Conservation (phyloP, 2,797 vertebrate genomes). For the Poeciliopsis turneri region DNA sequence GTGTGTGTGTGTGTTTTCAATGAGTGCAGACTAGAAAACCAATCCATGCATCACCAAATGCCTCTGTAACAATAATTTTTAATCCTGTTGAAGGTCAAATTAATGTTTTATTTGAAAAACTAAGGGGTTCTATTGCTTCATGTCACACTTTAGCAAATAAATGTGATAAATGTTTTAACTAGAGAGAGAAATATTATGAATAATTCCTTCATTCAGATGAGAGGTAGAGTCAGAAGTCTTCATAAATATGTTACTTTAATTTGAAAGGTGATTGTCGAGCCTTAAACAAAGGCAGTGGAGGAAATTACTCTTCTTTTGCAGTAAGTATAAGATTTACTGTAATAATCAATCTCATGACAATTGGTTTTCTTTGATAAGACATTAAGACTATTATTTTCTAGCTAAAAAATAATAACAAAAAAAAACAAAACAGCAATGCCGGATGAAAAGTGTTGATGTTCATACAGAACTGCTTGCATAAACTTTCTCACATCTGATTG, state of each 20-base stretch:
- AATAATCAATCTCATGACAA: not conserved
- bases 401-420: too few relatives aligned
- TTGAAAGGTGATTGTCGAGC: not conserved
- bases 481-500: not conserved
- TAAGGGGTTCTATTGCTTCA: not conserved
- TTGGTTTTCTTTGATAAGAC: not conserved
- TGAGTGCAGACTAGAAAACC: not conserved
- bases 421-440: not conserved
- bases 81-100: not conserved
- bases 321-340: not conserved
- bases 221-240: not conserved
- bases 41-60: not conserved
- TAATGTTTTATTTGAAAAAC: not conserved
- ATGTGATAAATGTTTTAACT: not conserved
- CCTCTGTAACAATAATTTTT: not conserved
- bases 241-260: not conserved
- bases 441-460: not conserved
- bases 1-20: not conserved
- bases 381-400: not conserved
- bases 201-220: not conserved
- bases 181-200: not conserved
- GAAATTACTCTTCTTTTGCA: not conserved
- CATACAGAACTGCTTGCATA: not conserved
- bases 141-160: not conserved
- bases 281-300: not conserved